A percentile compares a stretch with the other conserved stretches of the same genome.
phyloP scores from a whole-genome alignment of 2,888 invertebrate genomes.

The Pardosa pseudoannulata region DNA sequence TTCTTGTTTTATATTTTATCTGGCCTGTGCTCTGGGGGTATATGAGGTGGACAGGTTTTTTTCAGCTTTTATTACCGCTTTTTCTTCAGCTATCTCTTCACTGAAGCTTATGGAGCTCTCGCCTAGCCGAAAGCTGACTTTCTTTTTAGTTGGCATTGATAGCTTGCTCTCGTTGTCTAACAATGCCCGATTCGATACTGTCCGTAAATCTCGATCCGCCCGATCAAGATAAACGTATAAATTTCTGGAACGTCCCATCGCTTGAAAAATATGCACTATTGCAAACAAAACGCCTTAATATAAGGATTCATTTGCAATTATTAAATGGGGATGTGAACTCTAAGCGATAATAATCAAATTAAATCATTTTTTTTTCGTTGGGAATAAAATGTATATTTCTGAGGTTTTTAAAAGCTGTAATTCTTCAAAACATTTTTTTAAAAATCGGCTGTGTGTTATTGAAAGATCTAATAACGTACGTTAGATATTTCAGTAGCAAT shows the following conservation, averaged over 20 bases:
- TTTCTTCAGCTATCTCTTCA: constrained; percentile 33
- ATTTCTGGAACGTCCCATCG: neutral
- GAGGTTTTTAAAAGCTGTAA: too few species aligned
- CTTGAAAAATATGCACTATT: neutral
- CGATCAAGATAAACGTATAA: constrained; percentile 1
- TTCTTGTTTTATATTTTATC: constrained; percentile 61
- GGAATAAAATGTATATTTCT: too few species aligned
- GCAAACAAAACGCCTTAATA: neutral
- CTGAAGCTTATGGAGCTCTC: constrained; percentile 60
- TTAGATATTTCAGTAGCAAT: too few species aligned
- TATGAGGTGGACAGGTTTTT: constrained; percentile 70
- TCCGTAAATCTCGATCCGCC: constrained; percentile 16
- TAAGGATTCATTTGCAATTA: neutral
- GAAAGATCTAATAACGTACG: too few species aligned
- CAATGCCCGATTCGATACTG: constrained; percentile 10
- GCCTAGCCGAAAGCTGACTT: constrained; percentile 8
- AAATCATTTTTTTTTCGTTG: too few species aligned
- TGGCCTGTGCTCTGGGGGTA: constrained; percentile 65
- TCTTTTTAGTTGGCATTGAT: constrained; percentile 23
- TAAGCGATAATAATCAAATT: too few species aligned
- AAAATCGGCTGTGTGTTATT: too few species aligned
- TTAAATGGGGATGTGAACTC: neutral
- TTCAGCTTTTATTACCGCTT: constrained; percentile 26
- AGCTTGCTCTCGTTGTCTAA: constrained; percentile 15
- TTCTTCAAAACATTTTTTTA: too few species aligned